Evolutionary conservation across 2,797 vertebrate genomes (phyloP), one percentile per base, ranked within the genome.

Genomic region (Melanotaenia maccullochi): DNA sequence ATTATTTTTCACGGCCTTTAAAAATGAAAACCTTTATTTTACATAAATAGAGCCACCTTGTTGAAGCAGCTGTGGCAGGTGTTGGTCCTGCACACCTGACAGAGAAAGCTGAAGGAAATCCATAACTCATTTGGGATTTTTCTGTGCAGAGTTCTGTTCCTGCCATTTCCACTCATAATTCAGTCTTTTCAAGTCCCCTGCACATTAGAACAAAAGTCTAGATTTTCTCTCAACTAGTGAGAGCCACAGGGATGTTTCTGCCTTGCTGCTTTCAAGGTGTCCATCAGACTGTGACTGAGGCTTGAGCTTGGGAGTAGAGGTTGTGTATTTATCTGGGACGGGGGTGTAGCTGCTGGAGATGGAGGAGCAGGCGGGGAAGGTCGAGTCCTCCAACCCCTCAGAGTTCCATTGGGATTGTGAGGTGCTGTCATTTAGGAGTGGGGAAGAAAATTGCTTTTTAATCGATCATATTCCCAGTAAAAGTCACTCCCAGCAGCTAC

Each of bases 361-460:
- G 44, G 60, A 61, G 67, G 38, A 49, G 70, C 54, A 51, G 72
- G 71, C 8, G 13, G 25, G 56, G 35, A 65, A 60, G 55, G 35
- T 59, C 4, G 4, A 52, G 77, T 81, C 40, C 71, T 67, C 70
- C 9, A 54, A 75, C 77, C 68, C 62, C 74, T 75, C 68, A 30
- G 35, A 68, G 76, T 65, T 83, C 75, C 83, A 79, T 81, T 76
- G 81, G 75, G 65, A 74, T 73, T 3, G 8, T 25, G 58, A 51
- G 68, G 73, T 73, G 65, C 55, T 85, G 74, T 82, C 69, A 80
- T 86, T 85, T 79, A 75, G 74, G 63, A 84, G 75, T 0, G 77
- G 64, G 82, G 83, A 72, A 84, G 79, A 79, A 91, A 90, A 93
- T 92, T 82, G 78, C 86, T 90, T 90, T 92, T 49, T 85, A 90